Percentiles rank a stretch among this genome's conserved stretches.
phyloP scores from a whole-genome alignment of 2,888 invertebrate species.

The Eristalinus sepulchralis region DNA sequence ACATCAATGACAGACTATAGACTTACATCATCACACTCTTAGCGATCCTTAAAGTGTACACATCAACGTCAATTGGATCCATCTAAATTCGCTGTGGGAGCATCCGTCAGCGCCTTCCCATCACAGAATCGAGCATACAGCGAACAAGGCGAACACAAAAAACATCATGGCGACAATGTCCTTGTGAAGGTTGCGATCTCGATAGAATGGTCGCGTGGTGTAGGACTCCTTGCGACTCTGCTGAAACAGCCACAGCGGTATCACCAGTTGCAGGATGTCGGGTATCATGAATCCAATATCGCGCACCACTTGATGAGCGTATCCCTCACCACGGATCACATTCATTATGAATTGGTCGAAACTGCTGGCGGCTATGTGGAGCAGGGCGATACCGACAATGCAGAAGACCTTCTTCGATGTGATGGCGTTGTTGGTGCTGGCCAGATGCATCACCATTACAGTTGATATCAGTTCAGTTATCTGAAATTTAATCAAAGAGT shows the following conservation, averaged over 20 bases:
- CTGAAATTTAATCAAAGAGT: conserved; percentile 75
- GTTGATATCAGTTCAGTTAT: conserved; percentile 85
- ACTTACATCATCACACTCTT: conserved; percentile 63
- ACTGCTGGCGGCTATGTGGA: conserved; percentile 85
- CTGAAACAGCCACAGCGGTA: conserved; percentile 83
- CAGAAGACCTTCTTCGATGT: conserved; percentile 83
- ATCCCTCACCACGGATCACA: conserved; percentile 85
- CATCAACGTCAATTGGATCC: conserved; percentile 73
- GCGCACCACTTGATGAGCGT: conserved; percentile 85
- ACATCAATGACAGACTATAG: conserved; percentile 53
- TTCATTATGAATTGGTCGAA: conserved; percentile 85
- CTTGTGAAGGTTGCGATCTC: conserved; percentile 79
- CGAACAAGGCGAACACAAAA: conserved; percentile 79
- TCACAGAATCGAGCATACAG: conserved; percentile 80
- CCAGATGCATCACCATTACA: conserved; percentile 83
- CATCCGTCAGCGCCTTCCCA: conserved; percentile 48
- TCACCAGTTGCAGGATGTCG: conserved; percentile 84
- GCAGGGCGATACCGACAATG: conserved; percentile 83
- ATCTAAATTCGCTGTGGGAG: conserved; percentile 20
- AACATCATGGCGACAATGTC: conserved; percentile 79
- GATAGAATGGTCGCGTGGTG: conserved; percentile 78
- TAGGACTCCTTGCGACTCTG: conserved; percentile 78
- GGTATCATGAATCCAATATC: conserved; percentile 87
- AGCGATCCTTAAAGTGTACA: conserved; percentile 22
- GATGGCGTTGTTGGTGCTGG: conserved; percentile 82